Evolutionary conservation across 2,888 invertebrate species (phyloP), one percentile per base, ranked within the genome.

Genomic region (Taphrorychus bicolor): DNA sequence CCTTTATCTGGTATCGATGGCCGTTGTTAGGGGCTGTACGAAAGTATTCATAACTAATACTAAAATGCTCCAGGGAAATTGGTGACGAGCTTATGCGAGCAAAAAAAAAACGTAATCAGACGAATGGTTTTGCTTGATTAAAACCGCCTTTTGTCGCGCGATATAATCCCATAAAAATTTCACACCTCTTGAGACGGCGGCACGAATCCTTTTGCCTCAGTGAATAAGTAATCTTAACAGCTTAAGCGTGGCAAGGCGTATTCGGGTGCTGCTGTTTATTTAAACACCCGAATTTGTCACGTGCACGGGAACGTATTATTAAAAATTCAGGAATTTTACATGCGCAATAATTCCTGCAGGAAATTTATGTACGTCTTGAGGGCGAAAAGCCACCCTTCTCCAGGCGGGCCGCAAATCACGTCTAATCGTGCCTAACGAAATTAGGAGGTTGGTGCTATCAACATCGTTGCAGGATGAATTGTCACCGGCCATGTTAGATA

Each of bases 401-500:
- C 7, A 2, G 1, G 14, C 45, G 14, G 45, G 45, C 14, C 7
- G 45, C 45, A 2, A 2, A 14, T 45, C 45, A 17, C 9, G 5
- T 2, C 45, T 45, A 67, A 67, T 67, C 57, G 62, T n/a, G n/a
- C 52, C 62, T 62, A 67, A 62, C 51, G 67, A 62, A 67, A 67
- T 67, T 62, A 24, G 62, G 61, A 67, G 49, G 24, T 23, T 54
- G 24, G 60, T 51, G 40, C 66, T 56, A 60, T 66, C 52, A 51
- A 14, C 53, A 53, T 65, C 59, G 57, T 57, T 54, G 18, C 24
- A 22, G 16, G 60, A 57, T 62, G 61, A 67, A 67, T 67, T 48
- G 59, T 18, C 67, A 67, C 62, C 67, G 61, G 58, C 62, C 59
- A 67, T 67, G 62, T 62, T 67, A 59, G 61, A 48, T 67, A 62